Conservation (phyloP, 2,797 vertebrate species). For the Tokudaia tokunoshimensis region DNA sequence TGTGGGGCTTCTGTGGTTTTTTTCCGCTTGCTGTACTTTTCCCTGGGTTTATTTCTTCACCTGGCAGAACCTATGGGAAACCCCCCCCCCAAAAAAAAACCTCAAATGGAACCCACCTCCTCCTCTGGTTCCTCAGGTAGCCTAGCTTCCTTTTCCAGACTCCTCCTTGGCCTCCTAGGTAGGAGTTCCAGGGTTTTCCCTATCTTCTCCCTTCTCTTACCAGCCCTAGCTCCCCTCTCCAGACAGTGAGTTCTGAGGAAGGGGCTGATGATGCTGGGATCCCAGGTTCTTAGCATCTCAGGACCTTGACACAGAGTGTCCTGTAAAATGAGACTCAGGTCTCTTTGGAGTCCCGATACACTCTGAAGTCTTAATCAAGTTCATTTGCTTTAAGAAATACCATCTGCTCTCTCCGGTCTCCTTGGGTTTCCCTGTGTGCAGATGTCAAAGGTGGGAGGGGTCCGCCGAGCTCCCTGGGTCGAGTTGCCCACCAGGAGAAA, state of each 20-base stretch:
- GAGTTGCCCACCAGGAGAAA: conserved; percentile 14
- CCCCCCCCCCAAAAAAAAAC: too few species aligned
- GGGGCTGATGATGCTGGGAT: too few species aligned
- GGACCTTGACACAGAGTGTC: too few species aligned
- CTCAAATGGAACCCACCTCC: background rate
- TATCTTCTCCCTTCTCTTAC: too few species aligned
- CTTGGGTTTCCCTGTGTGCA: background rate
- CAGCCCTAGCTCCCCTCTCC: too few species aligned
- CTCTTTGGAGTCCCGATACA: too few species aligned
- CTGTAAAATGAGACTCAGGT: too few species aligned
- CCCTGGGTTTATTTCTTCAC: background rate
- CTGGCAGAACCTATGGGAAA: background rate
- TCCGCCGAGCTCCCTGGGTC: fast-evolving
- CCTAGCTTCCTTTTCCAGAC: background rate
- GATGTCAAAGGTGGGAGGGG: background rate
- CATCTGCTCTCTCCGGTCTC: background rate
- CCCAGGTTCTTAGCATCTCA: too few species aligned
- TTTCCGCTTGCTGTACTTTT: background rate
- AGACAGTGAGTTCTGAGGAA: too few species aligned
- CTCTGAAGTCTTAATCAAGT: background rate
- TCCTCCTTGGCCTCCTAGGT: too few species aligned
- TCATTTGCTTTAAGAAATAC: background rate
- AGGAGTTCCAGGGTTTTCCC: too few species aligned
- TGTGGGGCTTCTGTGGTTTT: background rate
- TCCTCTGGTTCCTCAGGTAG: background rate